Conservation (phyloP, 2,113 vertebrate genomes). For the Pseudonaja textilis region DNA sequence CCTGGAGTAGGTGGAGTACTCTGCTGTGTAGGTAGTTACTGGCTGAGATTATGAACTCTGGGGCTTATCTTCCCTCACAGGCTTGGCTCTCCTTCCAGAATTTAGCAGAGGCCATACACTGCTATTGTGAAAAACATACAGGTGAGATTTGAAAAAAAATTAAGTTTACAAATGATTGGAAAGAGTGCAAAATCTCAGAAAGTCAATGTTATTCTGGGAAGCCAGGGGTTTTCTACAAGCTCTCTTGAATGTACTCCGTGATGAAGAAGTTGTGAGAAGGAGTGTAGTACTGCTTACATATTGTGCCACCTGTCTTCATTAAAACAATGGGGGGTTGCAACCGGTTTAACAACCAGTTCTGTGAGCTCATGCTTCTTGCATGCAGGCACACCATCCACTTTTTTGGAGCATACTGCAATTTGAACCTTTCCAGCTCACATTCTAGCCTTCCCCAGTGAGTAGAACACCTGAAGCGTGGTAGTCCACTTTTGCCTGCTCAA, state of each 20-base stretch:
- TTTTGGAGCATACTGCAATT: too few relatives aligned
- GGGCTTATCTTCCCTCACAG: background rate
- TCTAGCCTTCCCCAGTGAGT: too few relatives aligned
- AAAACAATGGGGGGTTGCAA: background rate
- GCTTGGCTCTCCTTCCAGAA: background rate
- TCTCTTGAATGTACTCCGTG: background rate
- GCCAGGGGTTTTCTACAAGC: background rate
- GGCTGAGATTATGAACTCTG: background rate
- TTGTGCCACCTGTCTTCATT: background rate
- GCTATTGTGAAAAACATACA: background rate
- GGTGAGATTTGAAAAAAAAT: background rate
- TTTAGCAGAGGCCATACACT: background rate
- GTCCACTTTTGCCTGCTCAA: too few relatives aligned
- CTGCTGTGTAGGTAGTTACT: background rate
- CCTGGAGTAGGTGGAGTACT: background rate
- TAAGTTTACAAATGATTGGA: background rate
- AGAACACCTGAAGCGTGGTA: too few relatives aligned
- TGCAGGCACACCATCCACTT: too few relatives aligned
- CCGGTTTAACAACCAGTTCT: too few relatives aligned
- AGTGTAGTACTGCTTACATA: background rate
- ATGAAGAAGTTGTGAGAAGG: background rate
- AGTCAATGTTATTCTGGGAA: background rate
- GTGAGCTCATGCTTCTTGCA: too few relatives aligned
- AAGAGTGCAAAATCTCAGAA: background rate
- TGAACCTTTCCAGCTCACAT: too few relatives aligned